Evolutionary conservation across 2,888 invertebrate genomes (phyloP), one percentile per base, ranked within the genome.

Genomic region (Stictocephala bisonia): DNA sequence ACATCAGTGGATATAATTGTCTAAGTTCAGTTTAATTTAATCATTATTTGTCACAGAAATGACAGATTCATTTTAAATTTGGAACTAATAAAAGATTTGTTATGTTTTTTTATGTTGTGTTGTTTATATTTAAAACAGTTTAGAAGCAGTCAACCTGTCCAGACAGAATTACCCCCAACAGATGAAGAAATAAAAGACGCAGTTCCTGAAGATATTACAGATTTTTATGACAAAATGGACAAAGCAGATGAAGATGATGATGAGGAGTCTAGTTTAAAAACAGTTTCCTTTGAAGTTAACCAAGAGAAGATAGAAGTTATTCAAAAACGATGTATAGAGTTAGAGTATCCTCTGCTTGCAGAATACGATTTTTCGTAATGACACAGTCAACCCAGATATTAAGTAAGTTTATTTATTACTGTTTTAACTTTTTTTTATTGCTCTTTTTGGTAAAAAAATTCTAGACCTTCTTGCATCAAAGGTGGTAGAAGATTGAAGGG

Each of bases 301-400:
- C 87, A 87, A 80, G 97, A 97, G 80, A 94, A 94, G 84, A 98
- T 99, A 83, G 99, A 99, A 90, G 89, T 93, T 0, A 92, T 99
- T 78, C 99, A 99, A 84, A 98, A 97, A 83, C 89, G 97, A 26
- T 99, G 99, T 84, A 99, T 99, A 80, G 97, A 98, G 84, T 86
- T 99, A 77, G 99, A 99, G 82, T 94, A 97, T 85, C 99, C 99
- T 0, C 84, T 99, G 73, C 85, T 99, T 66, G 99, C 99, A 0
- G 99, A 99, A 84, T 99, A 99, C 82, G 99, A 99, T 87, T 99
- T n/a, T 99, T 85, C 90, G 96, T 78, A 96, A 99, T 84, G 99
- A 99, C 83, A 91, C 93, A 0, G 86, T 95, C n/a, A 99, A 99
- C 85, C 94, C 95, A 0, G 97, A 99, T 83, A 95, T 99, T 79